Percentiles rank a stretch among this genome's conserved stretches.
Evolutionary conservation across 2,888 invertebrate species (phyloP).

Genomic region (Cheilosia vulpina): DNA sequence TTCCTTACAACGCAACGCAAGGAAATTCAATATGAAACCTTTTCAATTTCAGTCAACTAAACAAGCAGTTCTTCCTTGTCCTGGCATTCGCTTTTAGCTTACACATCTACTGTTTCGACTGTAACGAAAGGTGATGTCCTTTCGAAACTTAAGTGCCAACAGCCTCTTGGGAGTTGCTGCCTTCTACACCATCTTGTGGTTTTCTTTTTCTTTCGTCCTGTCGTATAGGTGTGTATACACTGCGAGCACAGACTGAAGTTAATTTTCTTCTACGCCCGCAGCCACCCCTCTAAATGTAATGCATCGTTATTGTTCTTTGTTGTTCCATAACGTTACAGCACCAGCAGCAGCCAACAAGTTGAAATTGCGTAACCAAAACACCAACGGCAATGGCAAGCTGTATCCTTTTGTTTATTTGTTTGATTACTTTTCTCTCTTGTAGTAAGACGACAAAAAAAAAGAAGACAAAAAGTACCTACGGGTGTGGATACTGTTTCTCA

Average conservation of each 20-base stretch:
- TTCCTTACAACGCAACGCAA: constrained; percentile 30
- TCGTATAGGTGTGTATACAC: background rate
- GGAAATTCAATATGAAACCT: constrained; percentile 36
- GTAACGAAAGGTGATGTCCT: constrained; percentile 55
- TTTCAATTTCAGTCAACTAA: constrained; percentile 34
- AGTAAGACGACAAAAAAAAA: background rate
- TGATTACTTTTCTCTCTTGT: constrained; percentile 41
- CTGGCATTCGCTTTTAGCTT: constrained; percentile 38
- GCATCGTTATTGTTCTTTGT: constrained; percentile 39
- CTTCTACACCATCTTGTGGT: background rate
- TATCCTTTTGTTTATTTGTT: constrained; percentile 39
- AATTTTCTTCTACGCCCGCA: constrained; percentile 13
- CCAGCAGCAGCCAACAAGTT: constrained; percentile 62
- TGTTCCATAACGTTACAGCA: constrained; percentile 23
- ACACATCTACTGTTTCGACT: constrained; percentile 49
- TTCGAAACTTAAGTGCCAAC: constrained; percentile 53
- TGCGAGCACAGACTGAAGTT: background rate
- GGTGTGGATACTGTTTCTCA: constrained; percentile 25
- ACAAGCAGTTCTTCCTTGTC: constrained; percentile 23
- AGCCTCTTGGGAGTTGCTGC: constrained; percentile 36
- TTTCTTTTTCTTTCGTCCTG: background rate
- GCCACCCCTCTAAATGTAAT: constrained; percentile 15
- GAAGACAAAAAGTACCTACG: background rate
- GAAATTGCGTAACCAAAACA: constrained; percentile 59
- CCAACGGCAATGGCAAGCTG: constrained; percentile 7